These are phyloP conservation scores for Seira sanloemensis DNA, from an alignment of 2,888 invertebrate species.

Conservation along the genomic window DNA sequence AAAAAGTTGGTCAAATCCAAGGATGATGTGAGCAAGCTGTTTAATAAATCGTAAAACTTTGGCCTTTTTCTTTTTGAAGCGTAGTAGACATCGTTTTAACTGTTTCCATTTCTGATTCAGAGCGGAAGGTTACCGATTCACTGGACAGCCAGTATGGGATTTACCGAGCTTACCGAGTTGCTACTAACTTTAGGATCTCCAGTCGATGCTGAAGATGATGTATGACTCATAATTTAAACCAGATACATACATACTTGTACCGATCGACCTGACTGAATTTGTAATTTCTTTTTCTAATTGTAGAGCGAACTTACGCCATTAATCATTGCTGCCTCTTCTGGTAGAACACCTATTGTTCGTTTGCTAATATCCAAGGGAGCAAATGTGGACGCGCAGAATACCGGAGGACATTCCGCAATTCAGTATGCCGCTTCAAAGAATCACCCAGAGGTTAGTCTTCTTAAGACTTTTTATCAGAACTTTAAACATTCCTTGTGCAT, in stretches of 20 bases:
- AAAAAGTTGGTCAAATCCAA: constrained; percentile 51
- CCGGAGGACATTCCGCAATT: constrained; percentile 86
- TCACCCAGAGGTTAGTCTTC: constrained; percentile 80
- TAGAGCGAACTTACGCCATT: constrained; percentile 85
- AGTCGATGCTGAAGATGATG: constrained; percentile 85
- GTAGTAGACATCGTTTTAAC: too few species aligned
- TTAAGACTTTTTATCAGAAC: not conserved
- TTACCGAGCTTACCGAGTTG: constrained; percentile 83
- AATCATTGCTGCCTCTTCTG: constrained; percentile 88
- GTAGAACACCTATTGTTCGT: constrained; percentile 82
- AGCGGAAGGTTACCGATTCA: constrained; percentile 85
- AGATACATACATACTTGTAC: too few species aligned
- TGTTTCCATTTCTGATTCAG: too few species aligned
- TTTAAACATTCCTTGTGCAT: not conserved
- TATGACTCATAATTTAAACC: too few species aligned
- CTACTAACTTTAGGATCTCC: constrained; percentile 80
- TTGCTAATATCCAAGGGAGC: constrained; percentile 83
- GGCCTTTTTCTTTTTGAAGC: too few species aligned
- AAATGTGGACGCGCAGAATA: constrained; percentile 84
- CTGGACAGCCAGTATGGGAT: constrained; percentile 88
- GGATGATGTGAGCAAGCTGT: constrained; percentile 58
- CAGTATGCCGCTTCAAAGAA: constrained; percentile 93
- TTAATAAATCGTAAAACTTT: too few species aligned
- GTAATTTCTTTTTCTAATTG: constrained; percentile 27
- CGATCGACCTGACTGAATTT: too few species aligned